phyloP scores from a whole-genome alignment of 2,888 invertebrate genomes.

The Eupithecia abbreviata region DNA sequence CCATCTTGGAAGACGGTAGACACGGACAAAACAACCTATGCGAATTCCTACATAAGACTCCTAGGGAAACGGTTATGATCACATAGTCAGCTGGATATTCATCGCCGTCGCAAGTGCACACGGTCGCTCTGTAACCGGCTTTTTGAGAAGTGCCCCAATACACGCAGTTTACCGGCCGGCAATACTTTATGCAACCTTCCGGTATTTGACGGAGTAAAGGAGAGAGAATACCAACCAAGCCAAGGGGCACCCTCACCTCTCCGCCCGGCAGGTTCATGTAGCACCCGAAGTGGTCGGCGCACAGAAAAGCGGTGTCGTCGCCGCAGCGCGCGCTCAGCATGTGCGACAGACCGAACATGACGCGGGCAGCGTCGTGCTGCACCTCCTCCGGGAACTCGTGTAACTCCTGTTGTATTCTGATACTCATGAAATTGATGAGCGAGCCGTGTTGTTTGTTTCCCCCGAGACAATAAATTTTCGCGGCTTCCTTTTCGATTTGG shows the following conservation, averaged over 20 bases:
- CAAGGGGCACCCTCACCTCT: slow-evolving; percentile 85
- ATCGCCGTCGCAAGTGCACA: slow-evolving; percentile 87
- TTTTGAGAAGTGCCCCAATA: slow-evolving; percentile 86
- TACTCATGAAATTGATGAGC: slow-evolving; percentile 85
- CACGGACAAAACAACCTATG: slow-evolving; percentile 87
- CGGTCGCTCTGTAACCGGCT: slow-evolving; percentile 77
- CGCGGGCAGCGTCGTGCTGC: slow-evolving; percentile 86
- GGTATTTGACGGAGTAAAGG: slow-evolving; percentile 87
- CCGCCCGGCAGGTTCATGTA: slow-evolving; percentile 84
- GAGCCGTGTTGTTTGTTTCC: slow-evolving; percentile 86
- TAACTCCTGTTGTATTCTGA: slow-evolving; percentile 87
- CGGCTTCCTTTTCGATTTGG: slow-evolving; percentile 87
- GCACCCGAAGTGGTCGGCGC: slow-evolving; percentile 70
- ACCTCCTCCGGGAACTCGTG: slow-evolving; percentile 87
- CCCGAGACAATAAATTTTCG: slow-evolving; percentile 84
- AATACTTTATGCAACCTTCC: slow-evolving; percentile 85
- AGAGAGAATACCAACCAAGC: slow-evolving; percentile 86
- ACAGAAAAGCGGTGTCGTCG: slow-evolving; percentile 82
- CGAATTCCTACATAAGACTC: slow-evolving; percentile 87
- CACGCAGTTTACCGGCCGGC: slow-evolving; percentile 88
- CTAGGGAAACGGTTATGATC: slow-evolving; percentile 90
- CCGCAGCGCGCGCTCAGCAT: slow-evolving; percentile 86
- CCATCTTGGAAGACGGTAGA: slow-evolving; percentile 87
- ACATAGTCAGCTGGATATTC: slow-evolving; percentile 90
- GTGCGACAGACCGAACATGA: slow-evolving; percentile 87